phyloP scores from a whole-genome alignment of 2,888 invertebrate genomes.

The Tribolium freemani region DNA sequence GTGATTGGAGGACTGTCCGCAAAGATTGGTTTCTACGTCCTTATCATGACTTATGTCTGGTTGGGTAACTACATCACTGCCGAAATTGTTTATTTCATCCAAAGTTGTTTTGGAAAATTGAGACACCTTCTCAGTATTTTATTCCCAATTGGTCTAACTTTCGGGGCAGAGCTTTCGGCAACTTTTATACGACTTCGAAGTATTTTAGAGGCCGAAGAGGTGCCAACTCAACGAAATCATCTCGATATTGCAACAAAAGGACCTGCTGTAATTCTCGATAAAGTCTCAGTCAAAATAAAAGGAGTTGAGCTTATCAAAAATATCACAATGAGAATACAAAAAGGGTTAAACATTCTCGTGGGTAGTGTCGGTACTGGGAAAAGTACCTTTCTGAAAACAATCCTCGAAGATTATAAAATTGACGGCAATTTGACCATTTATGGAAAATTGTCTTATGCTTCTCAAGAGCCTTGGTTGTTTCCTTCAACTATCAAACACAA shows the following conservation, averaged over 20 bases:
- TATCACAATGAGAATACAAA: conserved; percentile 66
- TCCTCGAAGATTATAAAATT: conserved; percentile 66
- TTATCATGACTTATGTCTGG: conserved; percentile 74
- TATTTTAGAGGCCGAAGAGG: conserved; percentile 69
- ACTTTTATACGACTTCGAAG: conserved; percentile 79
- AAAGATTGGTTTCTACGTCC: conserved; percentile 60
- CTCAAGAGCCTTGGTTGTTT: conserved; percentile 76
- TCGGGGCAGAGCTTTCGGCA: conserved; percentile 83
- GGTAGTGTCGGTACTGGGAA: conserved; percentile 82
- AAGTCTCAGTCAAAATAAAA: conserved; percentile 55
- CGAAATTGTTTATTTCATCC: conserved; percentile 87
- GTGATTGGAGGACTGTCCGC: conserved; percentile 59
- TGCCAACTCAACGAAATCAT: conserved; percentile 40
- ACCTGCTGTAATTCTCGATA: conserved; percentile 51
- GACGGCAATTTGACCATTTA: conserved; percentile 66
- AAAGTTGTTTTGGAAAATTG: conserved; percentile 89
- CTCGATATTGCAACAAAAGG: conserved; percentile 43
- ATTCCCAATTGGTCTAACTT: conserved; percentile 87
- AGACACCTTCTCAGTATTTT: conserved; percentile 89
- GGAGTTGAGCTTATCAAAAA: conserved; percentile 64
- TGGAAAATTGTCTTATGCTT: conserved; percentile 72
- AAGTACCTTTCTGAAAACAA: conserved; percentile 66
- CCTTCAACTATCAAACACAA: conserved; percentile 79
- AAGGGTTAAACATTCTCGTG: conserved; percentile 70
- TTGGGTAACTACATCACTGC: conserved; percentile 81